These are phyloP conservation scores for Montifringilla adamsi DNA, from an alignment of 2,113 vertebrate species.

Conservation along the genomic window DNA sequence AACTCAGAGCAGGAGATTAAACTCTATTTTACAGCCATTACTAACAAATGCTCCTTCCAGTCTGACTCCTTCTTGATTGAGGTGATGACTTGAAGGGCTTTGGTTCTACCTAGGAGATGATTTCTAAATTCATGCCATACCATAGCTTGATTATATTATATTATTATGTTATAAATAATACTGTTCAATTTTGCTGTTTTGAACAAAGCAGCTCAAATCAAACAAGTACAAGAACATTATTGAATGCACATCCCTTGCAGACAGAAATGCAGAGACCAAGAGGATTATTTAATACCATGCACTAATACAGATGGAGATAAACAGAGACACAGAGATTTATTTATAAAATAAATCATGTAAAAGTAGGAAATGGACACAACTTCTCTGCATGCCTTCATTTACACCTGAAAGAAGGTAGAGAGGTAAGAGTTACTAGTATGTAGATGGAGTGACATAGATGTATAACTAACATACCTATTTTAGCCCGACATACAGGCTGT, in stretches of 20 bases:
- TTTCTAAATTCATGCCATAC: background rate
- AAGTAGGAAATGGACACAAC: background rate
- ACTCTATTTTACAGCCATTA: background rate
- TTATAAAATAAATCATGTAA: background rate
- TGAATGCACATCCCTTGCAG: background rate
- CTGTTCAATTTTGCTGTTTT: background rate
- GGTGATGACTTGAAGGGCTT: background rate
- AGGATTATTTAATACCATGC: background rate
- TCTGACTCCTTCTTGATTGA: background rate
- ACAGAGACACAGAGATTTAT: background rate
- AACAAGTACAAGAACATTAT: background rate
- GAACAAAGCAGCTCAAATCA: background rate
- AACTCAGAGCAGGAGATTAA: background rate
- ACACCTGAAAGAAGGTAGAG: background rate
- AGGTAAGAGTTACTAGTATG: background rate
- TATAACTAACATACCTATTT: background rate
- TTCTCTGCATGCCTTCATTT: background rate
- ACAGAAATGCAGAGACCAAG: background rate
- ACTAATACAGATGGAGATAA: background rate
- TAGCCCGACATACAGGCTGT: background rate
- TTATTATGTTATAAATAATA: background rate
- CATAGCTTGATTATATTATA: background rate
- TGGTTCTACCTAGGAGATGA: background rate
- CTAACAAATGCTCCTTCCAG: background rate
- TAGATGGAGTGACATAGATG: background rate